Evolutionary conservation across 1,140 invertebrate species (phyloP), one percentile per base, ranked within the genome.

Genomic region (Anastrepha obliqua): DNA sequence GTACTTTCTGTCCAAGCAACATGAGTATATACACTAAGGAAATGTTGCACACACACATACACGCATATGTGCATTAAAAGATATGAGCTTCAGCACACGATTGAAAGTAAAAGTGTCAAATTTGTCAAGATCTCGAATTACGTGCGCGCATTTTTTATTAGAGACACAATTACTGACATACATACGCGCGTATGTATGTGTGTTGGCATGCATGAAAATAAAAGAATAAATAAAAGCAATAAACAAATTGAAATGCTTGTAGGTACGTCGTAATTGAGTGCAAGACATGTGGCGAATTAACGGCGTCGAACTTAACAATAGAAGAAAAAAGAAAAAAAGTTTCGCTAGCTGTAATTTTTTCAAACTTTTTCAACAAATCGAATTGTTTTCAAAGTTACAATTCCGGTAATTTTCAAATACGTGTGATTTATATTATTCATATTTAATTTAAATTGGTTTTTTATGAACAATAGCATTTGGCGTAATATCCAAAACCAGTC

Each of bases 61-160:
- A 67, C 11, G 11, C 64, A 67, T 39, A 67, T 29, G 64, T 67
- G 20, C 64, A 20, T 29, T 42, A 55, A 55, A 55, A 62, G 15
- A 62, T 29, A 29, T 29, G 60, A 62, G 15, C 60, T 13, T 62
- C 60, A 17, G 15, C 7, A 11, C 15, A 13, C 11, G 60, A 62
- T 55, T 81, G 74, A 81, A 81, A 81, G 74, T 55, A 81, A 81
- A 81, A 81, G 74, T 81, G 74, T 55, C 74, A 81, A 81, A 81
- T 55, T 81, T 81, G 74, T 11, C 74, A 81, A 55, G 51, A 55
- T 29, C 44, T 81, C 44, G n/a, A 55, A 81, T 55, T 55, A 55
- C 47, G 74, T 81, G 74, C 47, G n/a, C 47, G 20, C 1, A 2
- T 81, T 81, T 70, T 81, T 55, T 29, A 55, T 81, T 81, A 81